phyloP scores from a whole-genome alignment of 2,113 vertebrate genomes.

The chimpanzee (Pan troglodytes) region DNA sequence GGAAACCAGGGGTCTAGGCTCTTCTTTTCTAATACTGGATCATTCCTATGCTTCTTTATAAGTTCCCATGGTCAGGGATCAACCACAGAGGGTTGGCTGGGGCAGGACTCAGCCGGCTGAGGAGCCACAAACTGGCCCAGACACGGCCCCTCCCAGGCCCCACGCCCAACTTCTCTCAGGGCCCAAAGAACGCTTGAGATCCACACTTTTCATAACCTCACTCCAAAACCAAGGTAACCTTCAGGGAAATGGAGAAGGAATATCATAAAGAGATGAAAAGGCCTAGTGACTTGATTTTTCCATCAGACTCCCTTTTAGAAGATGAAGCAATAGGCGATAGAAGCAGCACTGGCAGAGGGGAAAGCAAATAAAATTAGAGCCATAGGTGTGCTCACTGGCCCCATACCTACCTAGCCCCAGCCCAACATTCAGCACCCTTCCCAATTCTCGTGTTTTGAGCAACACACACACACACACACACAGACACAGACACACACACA shows the following conservation, averaged over 20 bases:
- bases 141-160: rapidly evolving
- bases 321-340: neutral
- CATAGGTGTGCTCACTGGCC: constrained; percentile 11
- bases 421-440: constrained; percentile 59
- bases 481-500: constrained; percentile 39
- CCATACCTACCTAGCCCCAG: neutral
- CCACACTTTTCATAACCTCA: neutral
- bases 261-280: neutral
- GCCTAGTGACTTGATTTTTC: neutral
- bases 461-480: neutral
- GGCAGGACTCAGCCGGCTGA: rapidly evolving
- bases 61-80: neutral
- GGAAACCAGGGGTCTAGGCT: neutral
- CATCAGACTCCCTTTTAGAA: neutral
- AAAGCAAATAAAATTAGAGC: constrained; percentile 29
- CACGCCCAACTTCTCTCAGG: rapidly evolving
- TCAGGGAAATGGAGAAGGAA: neutral
- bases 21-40: neutral
- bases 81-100: neutral
- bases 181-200: rapidly evolving
- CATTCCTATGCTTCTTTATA: rapidly evolving
- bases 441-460: constrained; percentile 20
- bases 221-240: neutral
- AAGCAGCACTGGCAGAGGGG: neutral
- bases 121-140: neutral